Evolutionary conservation across 2,888 invertebrate genomes (phyloP).

Genomic region (Argyresthia goedartella): DNA sequence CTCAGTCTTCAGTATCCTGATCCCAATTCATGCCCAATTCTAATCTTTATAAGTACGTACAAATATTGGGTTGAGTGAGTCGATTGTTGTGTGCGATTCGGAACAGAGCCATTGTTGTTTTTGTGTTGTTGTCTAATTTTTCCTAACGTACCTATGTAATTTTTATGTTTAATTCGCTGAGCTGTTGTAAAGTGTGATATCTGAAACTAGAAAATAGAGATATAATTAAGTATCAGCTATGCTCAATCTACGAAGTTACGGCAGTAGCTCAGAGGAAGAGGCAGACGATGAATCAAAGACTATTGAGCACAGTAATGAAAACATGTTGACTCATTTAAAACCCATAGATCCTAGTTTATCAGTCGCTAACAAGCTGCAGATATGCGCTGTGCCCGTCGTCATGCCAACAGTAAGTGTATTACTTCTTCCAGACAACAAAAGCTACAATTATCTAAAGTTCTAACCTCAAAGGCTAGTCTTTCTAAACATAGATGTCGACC

Average conservation of each 20-base stretch:
- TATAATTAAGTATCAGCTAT: constrained; percentile 38
- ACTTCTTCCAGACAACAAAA: background rate
- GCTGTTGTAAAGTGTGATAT: too few relatives aligned
- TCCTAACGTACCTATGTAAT: too few relatives aligned
- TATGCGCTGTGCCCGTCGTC: constrained; percentile 88
- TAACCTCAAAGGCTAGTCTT: background rate
- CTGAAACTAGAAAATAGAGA: too few relatives aligned
- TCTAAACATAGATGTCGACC: too few relatives aligned
- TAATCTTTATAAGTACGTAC: too few relatives aligned
- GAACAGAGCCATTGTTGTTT: background rate
- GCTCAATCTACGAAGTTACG: constrained; percentile 81
- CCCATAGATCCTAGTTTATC: constrained; percentile 71
- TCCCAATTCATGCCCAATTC: too few relatives aligned
- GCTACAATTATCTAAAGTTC: background rate
- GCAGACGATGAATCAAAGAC: constrained; percentile 56
- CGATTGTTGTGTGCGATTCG: too few relatives aligned
- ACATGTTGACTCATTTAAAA: constrained; percentile 62
- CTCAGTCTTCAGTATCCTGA: too few relatives aligned
- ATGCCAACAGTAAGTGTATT: constrained; percentile 77
- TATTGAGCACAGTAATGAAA: constrained; percentile 45
- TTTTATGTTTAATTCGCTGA: too few relatives aligned
- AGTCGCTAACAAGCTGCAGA: constrained; percentile 73
- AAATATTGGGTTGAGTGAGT: too few relatives aligned
- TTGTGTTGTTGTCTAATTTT: too few relatives aligned
- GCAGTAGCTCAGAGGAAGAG: constrained; percentile 80